These are phyloP conservation scores for Cassiopea xamachana DNA, from an alignment of 30 jellyfish, hydroid and myxozoan species.

Conservation along the genomic window DNA sequence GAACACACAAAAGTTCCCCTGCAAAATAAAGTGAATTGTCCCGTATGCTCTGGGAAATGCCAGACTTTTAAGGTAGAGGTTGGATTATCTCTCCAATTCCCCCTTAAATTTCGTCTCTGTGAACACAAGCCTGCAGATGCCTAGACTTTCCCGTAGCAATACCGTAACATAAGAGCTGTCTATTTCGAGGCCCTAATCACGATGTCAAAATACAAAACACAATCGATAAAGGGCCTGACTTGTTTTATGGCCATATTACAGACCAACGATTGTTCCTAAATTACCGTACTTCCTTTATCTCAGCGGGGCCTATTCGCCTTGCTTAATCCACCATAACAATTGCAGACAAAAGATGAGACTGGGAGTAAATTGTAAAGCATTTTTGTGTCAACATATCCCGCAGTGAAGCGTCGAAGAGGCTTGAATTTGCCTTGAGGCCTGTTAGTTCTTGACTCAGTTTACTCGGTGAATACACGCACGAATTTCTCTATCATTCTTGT, in stretches of 20 bases:
- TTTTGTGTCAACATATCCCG: constrained; percentile 49
- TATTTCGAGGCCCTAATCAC: too few species aligned
- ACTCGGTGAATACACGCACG: neutral
- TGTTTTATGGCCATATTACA: constrained; percentile 2
- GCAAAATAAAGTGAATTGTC: too few species aligned
- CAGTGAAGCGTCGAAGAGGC: constrained; percentile 11
- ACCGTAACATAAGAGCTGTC: too few species aligned
- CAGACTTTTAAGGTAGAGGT: too few species aligned
- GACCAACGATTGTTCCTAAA: neutral
- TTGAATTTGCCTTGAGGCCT: constrained; percentile 50
- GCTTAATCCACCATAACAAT: constrained; percentile 41
- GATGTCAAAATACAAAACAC: neutral
- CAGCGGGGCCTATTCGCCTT: constrained; percentile 30
- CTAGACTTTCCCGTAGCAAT: too few species aligned
- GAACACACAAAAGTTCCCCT: too few species aligned
- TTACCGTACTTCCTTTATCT: constrained; percentile 2
- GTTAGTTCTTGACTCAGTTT: constrained; percentile 20
- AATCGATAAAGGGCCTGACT: neutral
- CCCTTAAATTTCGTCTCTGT: too few species aligned
- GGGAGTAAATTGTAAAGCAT: constrained; percentile 1
- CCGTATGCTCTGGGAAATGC: too few species aligned
- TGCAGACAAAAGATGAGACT: constrained; percentile 9
- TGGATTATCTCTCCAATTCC: too few species aligned
- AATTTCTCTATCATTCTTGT: constrained; percentile 27
- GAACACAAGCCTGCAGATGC: too few species aligned